Base-by-base conservation (phyloP, 2,888 invertebrate species). In the Dryadula phaetusa region DNA sequence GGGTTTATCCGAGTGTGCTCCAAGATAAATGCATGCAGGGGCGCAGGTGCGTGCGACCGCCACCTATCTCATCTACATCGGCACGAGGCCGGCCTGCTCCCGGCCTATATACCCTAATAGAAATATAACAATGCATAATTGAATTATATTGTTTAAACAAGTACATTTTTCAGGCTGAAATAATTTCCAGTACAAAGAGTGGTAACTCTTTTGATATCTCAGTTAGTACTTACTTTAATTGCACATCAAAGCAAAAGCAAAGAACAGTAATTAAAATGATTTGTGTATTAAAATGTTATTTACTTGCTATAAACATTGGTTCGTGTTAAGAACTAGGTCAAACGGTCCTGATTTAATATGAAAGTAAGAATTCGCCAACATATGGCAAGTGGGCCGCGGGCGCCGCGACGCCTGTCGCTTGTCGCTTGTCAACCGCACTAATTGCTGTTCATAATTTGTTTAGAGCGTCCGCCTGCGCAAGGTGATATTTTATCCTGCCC, bases 401-500 rank as follows among this genome's bases (percentile, higher is more conserved):
- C 54, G 54, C 54, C 20, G 14, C 54, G 16, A 20, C 40, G 5
- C 56, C 14, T 25, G 49, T 1, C 8, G 49, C 12, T 28, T 20
- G 32, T 32, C 54, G 34, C 77, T 76, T 72, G 77, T 73, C 75
- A 70, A 73, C 76, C 76, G 69, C 82, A 77, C 83, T 88, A 88
- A 88, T 88, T 88, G 88, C 87, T 88, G 88, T 89, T 88, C 79
- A 76, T 83, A 86, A 87, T 85, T 86, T 84, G 88, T 88, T 87
- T 16, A 73, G 28, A 60, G 76, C 77, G 75, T 77, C 81, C 77
- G 74, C 56, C 54, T 47, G 62, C 70, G 60, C 79, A 83, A 90
- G 90, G 89, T 90, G 87, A 90, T 89, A 85, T 88, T 85, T 85
- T 79, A 87, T 80, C 85, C 77, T 78, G 80, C 75, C 81, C 85